Evolutionary conservation across 2,797 vertebrate genomes (phyloP).

Genomic region (Falco berigora): DNA sequence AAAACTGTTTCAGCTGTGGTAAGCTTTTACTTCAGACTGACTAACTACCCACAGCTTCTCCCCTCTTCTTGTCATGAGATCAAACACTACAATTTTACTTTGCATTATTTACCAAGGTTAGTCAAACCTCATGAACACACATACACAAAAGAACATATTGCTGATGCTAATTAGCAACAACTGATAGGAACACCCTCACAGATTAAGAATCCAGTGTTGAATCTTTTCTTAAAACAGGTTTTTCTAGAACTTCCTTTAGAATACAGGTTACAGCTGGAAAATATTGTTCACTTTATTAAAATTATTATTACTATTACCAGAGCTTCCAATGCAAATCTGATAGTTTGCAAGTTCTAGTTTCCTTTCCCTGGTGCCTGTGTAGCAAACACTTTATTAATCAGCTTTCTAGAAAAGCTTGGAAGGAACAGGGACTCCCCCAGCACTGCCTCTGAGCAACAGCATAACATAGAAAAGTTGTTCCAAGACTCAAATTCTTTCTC

Average conservation of each 20-base stretch:
- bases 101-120: not conserved
- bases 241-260: not conserved
- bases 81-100: not conserved
- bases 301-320: not conserved
- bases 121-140: not conserved
- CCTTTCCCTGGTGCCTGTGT: not conserved
- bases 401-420: not conserved
- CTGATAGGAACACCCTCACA: not conserved
- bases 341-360: not conserved
- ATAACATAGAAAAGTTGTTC: not conserved
- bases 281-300: not conserved
- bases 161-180: not conserved
- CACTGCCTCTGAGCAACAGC: not conserved
- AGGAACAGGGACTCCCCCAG: not conserved
- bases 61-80: not conserved
- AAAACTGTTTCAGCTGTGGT: not conserved
- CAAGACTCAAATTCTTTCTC: not conserved
- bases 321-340: not conserved
- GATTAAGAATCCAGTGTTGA: not conserved
- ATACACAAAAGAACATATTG: not conserved
- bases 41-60: not conserved
- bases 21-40: not conserved
- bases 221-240: not conserved
- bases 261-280: not conserved
- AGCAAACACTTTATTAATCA: not conserved